These are phyloP conservation scores for Zygothrica quintamaculata DNA, from an alignment of 2,888 invertebrate genomes.

Conservation along the genomic window DNA sequence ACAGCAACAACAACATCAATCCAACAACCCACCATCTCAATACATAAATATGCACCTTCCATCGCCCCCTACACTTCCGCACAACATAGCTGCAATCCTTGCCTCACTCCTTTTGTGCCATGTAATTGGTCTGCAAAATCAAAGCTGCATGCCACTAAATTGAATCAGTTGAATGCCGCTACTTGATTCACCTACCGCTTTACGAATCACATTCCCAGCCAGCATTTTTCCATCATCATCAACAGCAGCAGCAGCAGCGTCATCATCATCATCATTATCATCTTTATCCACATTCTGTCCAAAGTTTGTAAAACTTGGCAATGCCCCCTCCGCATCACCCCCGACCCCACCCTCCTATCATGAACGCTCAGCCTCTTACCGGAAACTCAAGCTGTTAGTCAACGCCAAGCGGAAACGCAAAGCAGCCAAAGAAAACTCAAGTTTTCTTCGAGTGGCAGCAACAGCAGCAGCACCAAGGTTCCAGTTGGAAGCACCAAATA, in stretches of 20 bases:
- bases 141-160: conserved; percentile 58
- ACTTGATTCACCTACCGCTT: conserved; percentile 39
- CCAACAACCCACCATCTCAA: neutral
- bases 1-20: conserved; percentile 18
- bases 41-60: no score
- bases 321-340: neutral
- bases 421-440: conserved; percentile 58
- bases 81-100: no score
- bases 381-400: conserved; percentile 73
- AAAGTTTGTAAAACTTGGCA: conserved; percentile 59
- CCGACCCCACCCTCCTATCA: neutral
- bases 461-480: no score
- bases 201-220: conserved; percentile 25
- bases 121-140: conserved; percentile 63
- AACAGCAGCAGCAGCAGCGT: conserved; percentile 5
- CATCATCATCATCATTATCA: conserved; percentile 14
- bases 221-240: conserved; percentile 12
- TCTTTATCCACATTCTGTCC: conserved; percentile 48
- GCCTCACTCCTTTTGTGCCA: conserved; percentile 12
- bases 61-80: neutral
- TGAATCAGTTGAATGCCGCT: conserved; percentile 53
- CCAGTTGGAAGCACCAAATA: conserved; percentile 65
- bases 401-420: conserved; percentile 73
- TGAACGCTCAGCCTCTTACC: conserved; percentile 25
- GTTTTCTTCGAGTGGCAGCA: conserved; percentile 41